Percentiles rank a stretch among this genome's conserved stretches.
phyloP scores from a whole-genome alignment of 2,113 vertebrate genomes.

The Spea multiplicata region DNA sequence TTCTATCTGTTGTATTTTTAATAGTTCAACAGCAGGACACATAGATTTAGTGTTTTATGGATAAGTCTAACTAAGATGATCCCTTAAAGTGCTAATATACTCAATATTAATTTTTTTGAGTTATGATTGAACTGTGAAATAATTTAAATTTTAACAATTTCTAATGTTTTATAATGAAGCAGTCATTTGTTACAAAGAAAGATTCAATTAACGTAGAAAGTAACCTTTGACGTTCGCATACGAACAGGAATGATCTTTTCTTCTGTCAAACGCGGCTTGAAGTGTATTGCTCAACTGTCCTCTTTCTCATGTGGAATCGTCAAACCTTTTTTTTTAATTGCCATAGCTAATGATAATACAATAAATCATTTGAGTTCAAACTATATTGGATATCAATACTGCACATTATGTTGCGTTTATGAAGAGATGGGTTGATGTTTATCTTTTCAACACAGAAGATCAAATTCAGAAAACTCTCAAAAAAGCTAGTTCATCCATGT shows the following conservation, averaged over 20 bases:
- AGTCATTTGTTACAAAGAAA: too few relatives aligned
- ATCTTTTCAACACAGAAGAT: conserved; percentile 36
- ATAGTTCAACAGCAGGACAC: neutral
- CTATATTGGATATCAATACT: conserved; percentile 40
- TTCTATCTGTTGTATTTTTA: neutral
- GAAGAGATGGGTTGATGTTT: conserved; percentile 22
- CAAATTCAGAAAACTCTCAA: conserved; percentile 12
- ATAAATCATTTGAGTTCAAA: conserved; percentile 27
- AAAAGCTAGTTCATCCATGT: conserved; percentile 15
- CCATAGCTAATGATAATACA: conserved; percentile 28
- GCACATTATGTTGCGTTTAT: conserved; percentile 36
- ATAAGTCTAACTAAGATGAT: neutral
- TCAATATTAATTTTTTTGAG: neutral
- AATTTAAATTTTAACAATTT: too few relatives aligned
- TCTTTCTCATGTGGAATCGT: conserved; percentile 5
- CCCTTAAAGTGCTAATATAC: neutral
- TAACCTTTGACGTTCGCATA: conserved; percentile 8
- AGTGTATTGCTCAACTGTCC: conserved; percentile 5
- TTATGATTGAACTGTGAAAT: neutral
- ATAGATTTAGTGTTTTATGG: neutral
- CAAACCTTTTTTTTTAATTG: neutral
- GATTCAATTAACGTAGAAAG: too few relatives aligned
- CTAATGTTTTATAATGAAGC: too few relatives aligned
- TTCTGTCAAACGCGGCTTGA: conserved; percentile 14
- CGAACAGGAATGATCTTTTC: neutral